A percentile compares a stretch with the other conserved stretches of the same genome.
Evolutionary conservation across 1,140 invertebrate species (phyloP).

Genomic region (Diorhabda carinulata): DNA sequence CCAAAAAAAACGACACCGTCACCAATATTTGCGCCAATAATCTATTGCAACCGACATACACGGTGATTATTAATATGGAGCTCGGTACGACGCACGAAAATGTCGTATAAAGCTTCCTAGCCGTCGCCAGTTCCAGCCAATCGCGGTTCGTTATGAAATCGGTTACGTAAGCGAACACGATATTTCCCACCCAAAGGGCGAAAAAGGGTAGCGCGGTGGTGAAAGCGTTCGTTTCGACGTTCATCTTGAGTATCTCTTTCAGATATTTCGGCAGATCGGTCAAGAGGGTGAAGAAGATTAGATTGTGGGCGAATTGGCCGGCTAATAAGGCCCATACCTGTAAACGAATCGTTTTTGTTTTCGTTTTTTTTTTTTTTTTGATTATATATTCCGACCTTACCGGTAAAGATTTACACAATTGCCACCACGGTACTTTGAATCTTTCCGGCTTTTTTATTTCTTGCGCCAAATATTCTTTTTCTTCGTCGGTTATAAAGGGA

Average conservation of each 20-base stretch:
- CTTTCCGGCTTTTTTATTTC: background rate
- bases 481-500: slow-evolving; percentile 25
- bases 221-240: slow-evolving; percentile 18
- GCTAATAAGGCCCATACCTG: slow-evolving; percentile 22
- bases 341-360: background rate
- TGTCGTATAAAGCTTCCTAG: slow-evolving; percentile 23
- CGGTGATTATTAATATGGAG: slow-evolving; percentile 12
- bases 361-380: too few species aligned
- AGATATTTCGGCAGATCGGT: slow-evolving; percentile 31
- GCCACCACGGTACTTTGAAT: slow-evolving; percentile 13
- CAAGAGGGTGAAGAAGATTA: slow-evolving; percentile 25
- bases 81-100: slow-evolving; percentile 21
- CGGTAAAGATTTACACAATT: background rate
- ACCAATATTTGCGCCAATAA: slow-evolving; percentile 10
- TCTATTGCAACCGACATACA: slow-evolving; percentile 26
- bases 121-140: slow-evolving; percentile 6
- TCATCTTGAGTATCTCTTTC: slow-evolving; percentile 29
- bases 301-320: slow-evolving; percentile 28
- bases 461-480: slow-evolving; percentile 17
- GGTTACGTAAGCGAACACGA: slow-evolving; percentile 11
- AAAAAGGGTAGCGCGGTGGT: slow-evolving; percentile 26
- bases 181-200: slow-evolving; percentile 21
- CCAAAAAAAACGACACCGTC: slow-evolving; percentile 1
- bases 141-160: slow-evolving; percentile 11
- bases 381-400: background rate